phyloP scores from a whole-genome alignment of 37 sponge, comb jelly and placozoan species.

The Aphrocallistes beatrix region DNA sequence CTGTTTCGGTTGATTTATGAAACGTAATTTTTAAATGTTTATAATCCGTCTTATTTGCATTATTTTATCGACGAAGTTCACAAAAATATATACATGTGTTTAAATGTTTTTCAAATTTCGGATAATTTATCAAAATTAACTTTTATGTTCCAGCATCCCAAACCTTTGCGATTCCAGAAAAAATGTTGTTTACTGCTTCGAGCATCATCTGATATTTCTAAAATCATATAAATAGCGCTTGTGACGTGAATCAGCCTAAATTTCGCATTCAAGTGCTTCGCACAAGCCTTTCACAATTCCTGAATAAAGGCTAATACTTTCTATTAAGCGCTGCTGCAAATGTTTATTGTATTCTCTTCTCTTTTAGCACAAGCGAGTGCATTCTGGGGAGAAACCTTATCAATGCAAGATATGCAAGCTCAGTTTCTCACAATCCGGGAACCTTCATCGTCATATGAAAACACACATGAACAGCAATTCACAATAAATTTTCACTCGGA shows the following conservation, averaged over 20 bases:
- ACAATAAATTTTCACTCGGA: not conserved
- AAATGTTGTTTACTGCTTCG: conserved; percentile 11
- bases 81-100: too few species aligned
- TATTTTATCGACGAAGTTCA: too few species aligned
- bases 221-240: not conserved
- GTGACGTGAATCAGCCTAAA: not conserved
- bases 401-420: conserved; percentile 85
- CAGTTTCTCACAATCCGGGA: conserved; percentile 88
- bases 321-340: not conserved
- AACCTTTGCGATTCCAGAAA: not conserved
- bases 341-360: not conserved
- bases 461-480: conserved; percentile 52
- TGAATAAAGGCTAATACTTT: not conserved
- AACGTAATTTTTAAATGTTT: too few species aligned
- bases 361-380: conserved; percentile 64
- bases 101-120: too few species aligned
- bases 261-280: not conserved
- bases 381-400: conserved; percentile 96
- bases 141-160: not conserved
- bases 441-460: conserved; percentile 94
- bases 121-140: too few species aligned
- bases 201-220: not conserved
- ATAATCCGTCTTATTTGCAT: too few species aligned
- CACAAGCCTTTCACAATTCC: not conserved
- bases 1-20: too few species aligned